Base-by-base conservation (phyloP, 2,113 vertebrate species). In the Edolisoma coerulescens region DNA sequence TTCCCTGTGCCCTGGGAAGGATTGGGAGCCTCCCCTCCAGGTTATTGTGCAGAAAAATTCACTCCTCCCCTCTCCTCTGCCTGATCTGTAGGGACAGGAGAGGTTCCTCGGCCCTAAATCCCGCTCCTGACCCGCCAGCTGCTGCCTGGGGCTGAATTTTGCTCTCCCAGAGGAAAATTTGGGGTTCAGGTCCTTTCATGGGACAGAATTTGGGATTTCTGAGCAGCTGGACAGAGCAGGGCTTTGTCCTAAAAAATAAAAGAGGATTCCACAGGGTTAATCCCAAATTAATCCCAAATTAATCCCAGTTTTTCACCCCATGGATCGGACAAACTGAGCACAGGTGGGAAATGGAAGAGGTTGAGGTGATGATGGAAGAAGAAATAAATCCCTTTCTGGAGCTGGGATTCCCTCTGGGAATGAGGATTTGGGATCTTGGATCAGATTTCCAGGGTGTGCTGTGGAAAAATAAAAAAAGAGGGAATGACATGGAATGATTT, bases 61-160 rank as follows among this genome's bases (percentile, higher is more conserved):
- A 1, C 63, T n/a, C 59, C 77, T 65, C 52, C 81, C 52, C 19
- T 21, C 19, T 33, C 53, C 30, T 33, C 11, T 8, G 12, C 53
- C 7, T 8, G 7, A 33, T 56, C 21, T 56, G 53, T 33, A 54
- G 54, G 75, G 88, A 76, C 89, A 87, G 14, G 56, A 85, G 23
- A 86, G 83, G 61, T 91, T n/a, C 13, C n/a, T 67, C 54, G 12
- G 21, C 54, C 15, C 54, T 6, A 18, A 77, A 78, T 60, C 30
- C 52, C 4, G 30, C 7, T 32, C 52, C 52, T 32, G 17, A 12
- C 80, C 92, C 69, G 84, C 35, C 95, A 94, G 95, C 85, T 76
- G 95, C 56, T 91, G 93, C 93, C 64, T 57, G 41, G 37, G 19
- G 20, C 41, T 84, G 93, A 81, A 93, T 96, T 93, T 95, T 95